These are phyloP conservation scores for Vipera ursinii DNA, from an alignment of 2,797 vertebrate species.

Conservation along the genomic window DNA sequence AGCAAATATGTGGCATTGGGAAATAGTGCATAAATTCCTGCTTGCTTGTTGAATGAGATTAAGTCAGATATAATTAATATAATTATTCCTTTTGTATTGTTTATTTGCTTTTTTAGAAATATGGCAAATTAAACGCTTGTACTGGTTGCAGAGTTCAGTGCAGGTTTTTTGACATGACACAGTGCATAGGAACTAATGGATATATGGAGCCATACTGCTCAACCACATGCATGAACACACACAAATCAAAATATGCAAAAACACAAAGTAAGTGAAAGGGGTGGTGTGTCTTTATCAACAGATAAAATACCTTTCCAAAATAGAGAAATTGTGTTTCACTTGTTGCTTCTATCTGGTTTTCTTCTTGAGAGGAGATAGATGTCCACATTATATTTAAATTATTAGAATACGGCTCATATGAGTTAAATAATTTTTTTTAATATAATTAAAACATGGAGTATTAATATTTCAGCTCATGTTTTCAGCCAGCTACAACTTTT, in stretches of 20 bases:
- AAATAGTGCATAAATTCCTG: constrained; percentile 16
- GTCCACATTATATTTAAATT: neutral
- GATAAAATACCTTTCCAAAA: constrained; percentile 29
- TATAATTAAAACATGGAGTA: neutral
- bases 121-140: constrained; percentile 91
- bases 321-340: constrained; percentile 15
- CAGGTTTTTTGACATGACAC: constrained; percentile 92
- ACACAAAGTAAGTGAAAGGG: constrained; percentile 77
- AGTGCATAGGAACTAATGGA: constrained; percentile 87
- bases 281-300: constrained; percentile 43
- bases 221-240: constrained; percentile 88
- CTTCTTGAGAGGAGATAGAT: neutral
- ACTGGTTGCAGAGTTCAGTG: constrained; percentile 91
- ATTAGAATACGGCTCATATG: neutral
- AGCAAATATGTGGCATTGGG: neutral
- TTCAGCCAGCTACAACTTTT: neutral
- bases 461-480: neutral
- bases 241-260: constrained; percentile 86
- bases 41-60: constrained; percentile 4
- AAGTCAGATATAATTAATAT: constrained; percentile 57
- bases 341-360: neutral
- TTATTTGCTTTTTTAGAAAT: constrained; percentile 75
- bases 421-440: neutral
- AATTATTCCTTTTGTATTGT: constrained; percentile 52
- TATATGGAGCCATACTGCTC: constrained; percentile 95